Conservation (phyloP, 2,113 vertebrate genomes). For the Epinephelus lanceolatus region DNA sequence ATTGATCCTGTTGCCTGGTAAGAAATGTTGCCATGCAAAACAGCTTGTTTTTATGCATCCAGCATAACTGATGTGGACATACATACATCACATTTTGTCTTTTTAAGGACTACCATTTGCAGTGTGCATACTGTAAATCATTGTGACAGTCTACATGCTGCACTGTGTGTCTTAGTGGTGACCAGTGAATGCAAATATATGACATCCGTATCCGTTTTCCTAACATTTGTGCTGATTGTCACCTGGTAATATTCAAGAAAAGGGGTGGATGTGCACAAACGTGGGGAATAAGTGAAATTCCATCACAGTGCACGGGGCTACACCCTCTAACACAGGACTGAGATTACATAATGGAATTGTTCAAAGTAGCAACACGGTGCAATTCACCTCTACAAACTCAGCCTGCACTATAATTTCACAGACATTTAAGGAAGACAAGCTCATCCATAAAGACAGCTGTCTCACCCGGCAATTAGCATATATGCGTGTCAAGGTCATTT, state of each 20-base stretch:
- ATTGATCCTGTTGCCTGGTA: background rate
- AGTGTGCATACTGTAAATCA: background rate
- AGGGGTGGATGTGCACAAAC: background rate
- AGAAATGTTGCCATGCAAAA: background rate
- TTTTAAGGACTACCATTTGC: background rate
- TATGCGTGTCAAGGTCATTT: slow-evolving; percentile 57
- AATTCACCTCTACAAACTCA: slow-evolving; percentile 5
- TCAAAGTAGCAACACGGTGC: background rate
- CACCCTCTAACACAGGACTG: background rate
- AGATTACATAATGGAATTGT: background rate
- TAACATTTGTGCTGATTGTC: too few species aligned
- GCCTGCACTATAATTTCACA: slow-evolving; percentile 16
- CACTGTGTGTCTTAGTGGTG: background rate
- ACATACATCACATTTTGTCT: background rate
- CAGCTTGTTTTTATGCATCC: background rate
- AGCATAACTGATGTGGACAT: background rate
- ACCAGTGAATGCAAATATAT: background rate
- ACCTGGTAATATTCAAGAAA: too few species aligned
- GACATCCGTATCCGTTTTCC: background rate
- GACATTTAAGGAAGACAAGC: slow-evolving; percentile 34
- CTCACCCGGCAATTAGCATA: slow-evolving; percentile 44
- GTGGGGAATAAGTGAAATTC: background rate
- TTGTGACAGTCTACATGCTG: background rate
- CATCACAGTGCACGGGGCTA: background rate
- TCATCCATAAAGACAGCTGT: slow-evolving; percentile 53